phyloP scores from a whole-genome alignment of 35 echinoderm and acorn worm genomes.

The Chiridota heheva region DNA sequence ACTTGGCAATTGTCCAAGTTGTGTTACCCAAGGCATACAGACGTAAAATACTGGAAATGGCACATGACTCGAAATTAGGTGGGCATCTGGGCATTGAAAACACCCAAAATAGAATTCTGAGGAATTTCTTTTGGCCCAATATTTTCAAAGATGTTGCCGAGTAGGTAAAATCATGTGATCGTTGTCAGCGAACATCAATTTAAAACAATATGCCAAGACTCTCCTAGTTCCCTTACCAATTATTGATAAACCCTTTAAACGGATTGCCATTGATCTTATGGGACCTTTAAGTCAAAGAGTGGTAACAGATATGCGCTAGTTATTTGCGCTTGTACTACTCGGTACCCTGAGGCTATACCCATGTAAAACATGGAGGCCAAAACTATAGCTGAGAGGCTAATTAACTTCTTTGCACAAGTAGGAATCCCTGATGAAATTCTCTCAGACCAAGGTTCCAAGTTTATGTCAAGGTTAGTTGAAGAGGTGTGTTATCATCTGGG shows the following conservation, averaged over 20 bases:
- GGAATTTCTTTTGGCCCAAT: slow-evolving; percentile 40
- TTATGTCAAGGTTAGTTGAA: slow-evolving; percentile 32
- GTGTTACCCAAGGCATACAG: slow-evolving; percentile 28
- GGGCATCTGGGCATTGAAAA: slow-evolving; percentile 38
- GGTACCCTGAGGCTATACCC: slow-evolving; percentile 43
- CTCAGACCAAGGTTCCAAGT: slow-evolving; percentile 34
- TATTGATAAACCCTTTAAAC: slow-evolving; percentile 10
- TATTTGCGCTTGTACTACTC: slow-evolving; percentile 35
- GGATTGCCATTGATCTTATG: slow-evolving; percentile 8
- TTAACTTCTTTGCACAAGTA: slow-evolving; percentile 18
- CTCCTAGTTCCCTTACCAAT: slow-evolving; percentile 13
- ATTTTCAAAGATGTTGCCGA: slow-evolving; percentile 23
- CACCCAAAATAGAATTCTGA: slow-evolving; percentile 24
- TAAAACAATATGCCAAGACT: too few species aligned
- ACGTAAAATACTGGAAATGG: not conserved
- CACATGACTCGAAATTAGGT: slow-evolving; percentile 35
- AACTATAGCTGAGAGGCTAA: slow-evolving; percentile 21
- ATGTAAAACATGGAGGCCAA: slow-evolving; percentile 19
- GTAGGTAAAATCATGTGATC: slow-evolving; percentile 1
- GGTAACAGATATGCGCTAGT: slow-evolving; percentile 36
- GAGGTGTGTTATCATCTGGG: too few species aligned
- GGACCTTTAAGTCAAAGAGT: slow-evolving; percentile 8
- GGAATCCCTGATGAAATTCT: slow-evolving; percentile 31
- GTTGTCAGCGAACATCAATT: slow-evolving; percentile 32
- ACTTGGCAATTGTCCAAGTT: slow-evolving; percentile 20